Percentiles rank a stretch among this genome's conserved stretches.
phyloP scores from a whole-genome alignment of 2,888 invertebrate species.

The Tanytarsus gracilentus region DNA sequence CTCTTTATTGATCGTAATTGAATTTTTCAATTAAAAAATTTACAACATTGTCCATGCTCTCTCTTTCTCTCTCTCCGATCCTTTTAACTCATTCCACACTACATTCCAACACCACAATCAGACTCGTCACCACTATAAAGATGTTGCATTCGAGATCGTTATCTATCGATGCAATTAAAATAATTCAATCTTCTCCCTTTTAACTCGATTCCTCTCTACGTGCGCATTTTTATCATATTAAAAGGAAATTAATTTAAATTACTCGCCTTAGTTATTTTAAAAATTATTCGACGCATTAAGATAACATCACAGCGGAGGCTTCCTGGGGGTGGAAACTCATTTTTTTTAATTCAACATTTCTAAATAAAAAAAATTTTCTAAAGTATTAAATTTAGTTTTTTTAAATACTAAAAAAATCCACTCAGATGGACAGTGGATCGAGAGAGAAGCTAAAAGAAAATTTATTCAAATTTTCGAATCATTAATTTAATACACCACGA shows the following conservation, averaged over 20 bases:
- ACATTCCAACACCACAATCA: too few species aligned
- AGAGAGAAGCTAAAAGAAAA: too few species aligned
- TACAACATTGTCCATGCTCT: not conserved
- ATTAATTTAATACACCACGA: conserved; percentile 21
- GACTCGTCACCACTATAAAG: too few species aligned
- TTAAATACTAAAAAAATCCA: not conserved
- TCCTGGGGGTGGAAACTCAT: not conserved
- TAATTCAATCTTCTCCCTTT: not conserved
- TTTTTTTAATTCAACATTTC: not conserved
- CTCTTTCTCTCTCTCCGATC: too few species aligned
- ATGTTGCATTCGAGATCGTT: not conserved
- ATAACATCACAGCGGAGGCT: not conserved
- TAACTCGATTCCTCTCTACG: too few species aligned
- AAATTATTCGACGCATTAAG: not conserved
- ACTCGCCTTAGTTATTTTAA: not conserved
- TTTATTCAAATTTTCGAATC: conserved; percentile 23
- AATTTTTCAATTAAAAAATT: not conserved
- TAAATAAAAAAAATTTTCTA: not conserved
- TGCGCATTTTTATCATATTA: not conserved
- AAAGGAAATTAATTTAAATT: not conserved
- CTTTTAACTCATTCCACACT: too few species aligned
- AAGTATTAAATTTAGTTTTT: not conserved
- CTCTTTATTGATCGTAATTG: not conserved
- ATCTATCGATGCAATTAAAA: not conserved
- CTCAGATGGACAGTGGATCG: too few species aligned